These are phyloP conservation scores for Sebastes nivosus DNA, from an alignment of 2,797 vertebrate genomes.

Conservation along the genomic window DNA sequence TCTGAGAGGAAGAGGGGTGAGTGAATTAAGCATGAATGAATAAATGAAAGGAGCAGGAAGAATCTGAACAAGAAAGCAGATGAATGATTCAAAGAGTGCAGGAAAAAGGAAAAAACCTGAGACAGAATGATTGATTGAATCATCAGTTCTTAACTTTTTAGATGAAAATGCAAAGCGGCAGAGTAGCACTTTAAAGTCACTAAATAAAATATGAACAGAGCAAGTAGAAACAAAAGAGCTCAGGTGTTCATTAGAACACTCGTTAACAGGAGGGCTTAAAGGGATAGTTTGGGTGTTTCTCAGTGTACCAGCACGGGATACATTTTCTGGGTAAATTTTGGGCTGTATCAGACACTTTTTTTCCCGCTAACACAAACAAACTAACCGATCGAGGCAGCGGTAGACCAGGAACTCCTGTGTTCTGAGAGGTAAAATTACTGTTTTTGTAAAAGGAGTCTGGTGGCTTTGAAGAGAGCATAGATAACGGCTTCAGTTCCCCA, in stretches of 20 bases:
- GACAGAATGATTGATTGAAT: slow-evolving; percentile 10
- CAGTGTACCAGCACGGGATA: too few relatives aligned
- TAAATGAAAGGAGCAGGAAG: slow-evolving; percentile 32
- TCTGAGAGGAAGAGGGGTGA: neutral
- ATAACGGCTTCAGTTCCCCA: too few relatives aligned
- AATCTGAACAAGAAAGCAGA: slow-evolving; percentile 22
- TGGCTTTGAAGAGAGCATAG: too few relatives aligned
- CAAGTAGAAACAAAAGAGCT: neutral
- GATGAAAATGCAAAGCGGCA: neutral
- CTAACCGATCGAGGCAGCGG: accelerated
- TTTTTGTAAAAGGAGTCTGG: too few relatives aligned
- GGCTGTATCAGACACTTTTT: too few relatives aligned
- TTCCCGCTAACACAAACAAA: too few relatives aligned
- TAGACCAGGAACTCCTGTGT: too few relatives aligned
- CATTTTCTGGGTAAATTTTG: too few relatives aligned
- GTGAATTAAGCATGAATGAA: slow-evolving; percentile 37
- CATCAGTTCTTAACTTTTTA: neutral
- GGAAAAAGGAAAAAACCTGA: slow-evolving; percentile 17
- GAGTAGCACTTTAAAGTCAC: neutral
- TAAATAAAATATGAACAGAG: neutral
- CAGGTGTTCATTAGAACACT: neutral
- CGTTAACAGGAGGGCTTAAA: neutral
- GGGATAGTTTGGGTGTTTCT: neutral
- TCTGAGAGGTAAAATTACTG: too few relatives aligned
- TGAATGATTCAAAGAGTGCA: slow-evolving; percentile 33